Base-by-base conservation (phyloP, 2,113 vertebrate genomes). In the Pterocles orientalis region DNA sequence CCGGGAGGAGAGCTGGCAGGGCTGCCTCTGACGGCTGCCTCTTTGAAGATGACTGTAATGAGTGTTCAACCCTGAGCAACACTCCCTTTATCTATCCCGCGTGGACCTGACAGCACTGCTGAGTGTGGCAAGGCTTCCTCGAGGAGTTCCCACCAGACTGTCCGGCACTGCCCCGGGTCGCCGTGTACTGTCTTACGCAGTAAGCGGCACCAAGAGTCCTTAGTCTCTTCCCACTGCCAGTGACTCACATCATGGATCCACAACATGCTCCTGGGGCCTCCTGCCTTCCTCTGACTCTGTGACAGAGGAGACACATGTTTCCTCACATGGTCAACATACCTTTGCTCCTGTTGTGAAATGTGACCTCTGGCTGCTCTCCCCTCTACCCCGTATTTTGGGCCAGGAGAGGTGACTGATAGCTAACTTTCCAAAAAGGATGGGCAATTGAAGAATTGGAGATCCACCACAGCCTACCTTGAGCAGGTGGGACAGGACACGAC, bases 331-430 rank as follows among this genome's bases (percentile, higher is more conserved):
- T 89, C 36, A 14, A 14, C 2, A 1, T 60, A 34, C 75, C 54
- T 86, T 77, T 70, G 70, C 45, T 91, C 36, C 58, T 25, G 24
- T 94, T 96, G 57, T 48, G 95, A 88, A 93, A 95, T 60, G 45
- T 68, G 88, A 82, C 69, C 82, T 86, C 57, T 17, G 33, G 33
- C 43, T 73, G 51, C 75, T 80, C 43, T 94, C 47, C 64, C 45
- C 69, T 93, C 82, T 94, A 56, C 34, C 83, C 64, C 51, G 28
- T 24, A 56, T 81, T 73, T 51, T 64, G 72, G 58, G 64, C 64
- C 28, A 33, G 54, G 75, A 83, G 65, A 62, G 45, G 33, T 34
- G 48, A 68, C 61, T 33, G 80, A 78, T 53, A 41, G 33, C 24
- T 28, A 53, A 26, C 76, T 61, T 83, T 75, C 43, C 81, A 51